Percentiles rank a stretch among this genome's conserved stretches.
These are phyloP conservation scores for Poecilia gillii DNA, from an alignment of 2,797 vertebrate genomes.

Conservation along the genomic window DNA sequence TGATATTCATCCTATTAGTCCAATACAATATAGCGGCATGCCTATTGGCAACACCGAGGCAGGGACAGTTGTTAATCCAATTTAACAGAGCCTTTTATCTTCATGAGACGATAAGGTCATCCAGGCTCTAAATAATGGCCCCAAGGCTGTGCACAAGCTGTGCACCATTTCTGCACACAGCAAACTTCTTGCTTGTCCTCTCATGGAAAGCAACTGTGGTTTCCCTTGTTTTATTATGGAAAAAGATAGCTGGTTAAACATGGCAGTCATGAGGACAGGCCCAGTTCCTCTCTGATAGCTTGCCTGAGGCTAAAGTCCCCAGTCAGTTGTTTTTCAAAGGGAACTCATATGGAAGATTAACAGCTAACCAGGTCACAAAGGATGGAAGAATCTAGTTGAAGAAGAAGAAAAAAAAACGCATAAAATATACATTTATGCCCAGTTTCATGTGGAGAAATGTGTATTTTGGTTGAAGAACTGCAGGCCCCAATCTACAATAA, in stretches of 20 bases:
- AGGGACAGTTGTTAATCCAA: slow-evolving; percentile 67
- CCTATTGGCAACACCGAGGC: slow-evolving; percentile 53
- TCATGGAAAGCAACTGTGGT: slow-evolving; percentile 20
- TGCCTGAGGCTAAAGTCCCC: slow-evolving; percentile 84
- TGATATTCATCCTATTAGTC: slow-evolving; percentile 38
- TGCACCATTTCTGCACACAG: slow-evolving; percentile 48
- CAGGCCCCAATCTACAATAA: slow-evolving; percentile 28
- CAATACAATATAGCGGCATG: slow-evolving; percentile 35
- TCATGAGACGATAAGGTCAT: slow-evolving; percentile 65
- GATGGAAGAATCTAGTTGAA: slow-evolving; percentile 48
- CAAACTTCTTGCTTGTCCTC: slow-evolving; percentile 35
- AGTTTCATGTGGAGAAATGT: background rate
- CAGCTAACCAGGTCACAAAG: slow-evolving; percentile 76
- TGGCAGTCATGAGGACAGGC: slow-evolving; percentile 78
- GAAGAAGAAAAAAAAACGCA: slow-evolving; percentile 57
- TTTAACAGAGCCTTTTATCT: slow-evolving; percentile 71
- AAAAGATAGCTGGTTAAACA: slow-evolving; percentile 71
- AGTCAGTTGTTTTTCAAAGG: slow-evolving; percentile 82
- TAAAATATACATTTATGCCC: slow-evolving; percentile 36
- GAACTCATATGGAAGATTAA: slow-evolving; percentile 80
- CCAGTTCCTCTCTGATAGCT: slow-evolving; percentile 79
- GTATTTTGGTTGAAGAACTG: slow-evolving; percentile 42
- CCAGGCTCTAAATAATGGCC: slow-evolving; percentile 51
- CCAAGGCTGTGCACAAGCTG: slow-evolving; percentile 16
- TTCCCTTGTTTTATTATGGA: slow-evolving; percentile 34